These are phyloP conservation scores for Pomacea canaliculata DNA, from an alignment of 2,888 invertebrate genomes.

Conservation along the genomic window DNA sequence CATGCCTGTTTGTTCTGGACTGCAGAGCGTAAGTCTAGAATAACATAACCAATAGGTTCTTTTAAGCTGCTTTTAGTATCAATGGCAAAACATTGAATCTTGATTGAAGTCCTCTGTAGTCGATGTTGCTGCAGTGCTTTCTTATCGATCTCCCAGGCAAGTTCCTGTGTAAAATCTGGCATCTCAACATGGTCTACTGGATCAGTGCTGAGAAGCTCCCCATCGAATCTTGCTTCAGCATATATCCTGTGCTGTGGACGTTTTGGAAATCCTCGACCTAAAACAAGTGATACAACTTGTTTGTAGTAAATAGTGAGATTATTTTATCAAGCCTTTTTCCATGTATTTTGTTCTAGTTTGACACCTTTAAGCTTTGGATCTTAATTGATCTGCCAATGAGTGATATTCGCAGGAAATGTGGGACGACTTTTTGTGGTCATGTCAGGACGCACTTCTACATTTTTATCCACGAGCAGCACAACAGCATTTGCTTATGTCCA, in stretches of 20 bases:
- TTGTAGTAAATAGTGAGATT: not conserved
- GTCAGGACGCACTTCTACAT: too few species aligned
- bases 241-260: conserved; percentile 65
- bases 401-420: too few species aligned
- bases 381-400: too few species aligned
- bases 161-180: conserved; percentile 70
- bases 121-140: conserved; percentile 70
- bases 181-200: conserved; percentile 68
- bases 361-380: too few species aligned
- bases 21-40: conserved; percentile 70
- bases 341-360: too few species aligned
- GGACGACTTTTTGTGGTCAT: too few species aligned
- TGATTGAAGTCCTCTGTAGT: conserved; percentile 70
- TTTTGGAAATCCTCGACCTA: conserved; percentile 70
- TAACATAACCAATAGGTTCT: conserved; percentile 70
- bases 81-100: conserved; percentile 69
- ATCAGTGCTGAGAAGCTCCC: conserved; percentile 70
- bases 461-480: too few species aligned
- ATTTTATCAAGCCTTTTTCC: not conserved
- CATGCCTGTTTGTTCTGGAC: conserved; percentile 60
- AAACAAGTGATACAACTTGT: conserved; percentile 2
- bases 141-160: conserved; percentile 71
- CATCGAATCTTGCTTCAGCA: conserved; percentile 71
- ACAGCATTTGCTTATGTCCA: too few species aligned
- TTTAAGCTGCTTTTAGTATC: conserved; percentile 61